A percentile compares a stretch with the other conserved stretches of the same genome.
Evolutionary conservation across 2,113 vertebrate genomes (phyloP).

Genomic region (Machaerirhynchus nigripectus): DNA sequence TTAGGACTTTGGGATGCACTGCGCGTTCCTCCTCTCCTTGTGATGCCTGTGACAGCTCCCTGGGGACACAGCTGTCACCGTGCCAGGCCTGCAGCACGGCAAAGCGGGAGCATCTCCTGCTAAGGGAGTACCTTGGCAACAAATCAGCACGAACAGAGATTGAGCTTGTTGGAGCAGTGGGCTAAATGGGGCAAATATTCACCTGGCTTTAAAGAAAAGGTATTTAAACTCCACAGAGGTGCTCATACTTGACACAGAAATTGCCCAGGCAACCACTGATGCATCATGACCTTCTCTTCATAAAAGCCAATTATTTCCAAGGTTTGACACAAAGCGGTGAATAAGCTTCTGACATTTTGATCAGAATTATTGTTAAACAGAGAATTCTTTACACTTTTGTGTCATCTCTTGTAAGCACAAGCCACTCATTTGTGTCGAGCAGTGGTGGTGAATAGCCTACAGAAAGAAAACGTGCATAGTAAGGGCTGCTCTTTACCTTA

Average conservation of each 20-base stretch:
- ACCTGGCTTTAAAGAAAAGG: not conserved
- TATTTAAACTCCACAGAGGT: not conserved
- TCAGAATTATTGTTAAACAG: not conserved
- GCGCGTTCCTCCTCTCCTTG: accelerated
- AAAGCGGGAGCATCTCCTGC: not conserved
- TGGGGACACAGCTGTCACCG: not conserved
- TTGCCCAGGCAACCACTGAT: not conserved
- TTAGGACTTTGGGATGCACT: not conserved
- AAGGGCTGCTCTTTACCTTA: not conserved
- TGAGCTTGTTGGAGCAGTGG: not conserved
- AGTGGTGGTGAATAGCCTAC: not conserved
- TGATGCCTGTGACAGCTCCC: not conserved
- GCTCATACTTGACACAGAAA: not conserved
- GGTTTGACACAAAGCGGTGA: not conserved
- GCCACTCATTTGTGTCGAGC: not conserved
- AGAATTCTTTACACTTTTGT: not conserved
- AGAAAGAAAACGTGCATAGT: not conserved
- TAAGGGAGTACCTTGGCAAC: not conserved
- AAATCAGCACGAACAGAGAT: not conserved
- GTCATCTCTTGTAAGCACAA: not conserved
- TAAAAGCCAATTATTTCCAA: conserved; percentile 34
- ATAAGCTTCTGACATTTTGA: conserved; percentile 26
- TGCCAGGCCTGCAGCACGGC: not conserved
- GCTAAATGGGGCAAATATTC: not conserved
- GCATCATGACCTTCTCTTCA: not conserved